These are phyloP conservation scores for Auanema freiburgensis DNA, from an alignment of 2,888 invertebrate genomes.

Conservation along the genomic window DNA sequence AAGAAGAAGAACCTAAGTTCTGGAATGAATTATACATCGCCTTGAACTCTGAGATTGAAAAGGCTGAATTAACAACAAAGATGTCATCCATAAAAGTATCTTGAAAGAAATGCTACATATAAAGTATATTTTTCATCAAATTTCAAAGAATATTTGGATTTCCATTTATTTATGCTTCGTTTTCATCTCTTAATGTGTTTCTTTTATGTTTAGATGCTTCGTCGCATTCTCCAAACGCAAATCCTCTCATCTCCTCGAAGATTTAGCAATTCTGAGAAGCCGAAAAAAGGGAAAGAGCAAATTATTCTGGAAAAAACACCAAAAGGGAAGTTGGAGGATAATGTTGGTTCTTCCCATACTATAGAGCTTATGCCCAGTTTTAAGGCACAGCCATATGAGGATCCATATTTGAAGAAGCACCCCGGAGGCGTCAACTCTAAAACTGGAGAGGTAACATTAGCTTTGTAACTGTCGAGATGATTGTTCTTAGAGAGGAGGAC, in stretches of 20 bases:
- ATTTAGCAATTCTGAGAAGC: conserved; percentile 1
- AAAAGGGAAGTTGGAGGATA: conserved; percentile 37
- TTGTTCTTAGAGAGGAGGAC: conserved; percentile 25
- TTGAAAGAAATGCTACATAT: background rate
- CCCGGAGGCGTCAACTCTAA: conserved; percentile 85
- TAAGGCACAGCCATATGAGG: conserved; percentile 76
- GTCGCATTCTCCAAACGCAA: background rate
- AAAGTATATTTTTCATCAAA: conserved; percentile 9
- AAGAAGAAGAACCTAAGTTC: conserved; percentile 33
- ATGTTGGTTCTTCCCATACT: conserved; percentile 1
- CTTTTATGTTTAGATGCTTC: background rate
- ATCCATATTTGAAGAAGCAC: conserved; percentile 81
- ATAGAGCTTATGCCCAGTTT: background rate
- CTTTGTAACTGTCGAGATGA: background rate
- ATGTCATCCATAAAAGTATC: background rate
- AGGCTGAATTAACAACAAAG: background rate
- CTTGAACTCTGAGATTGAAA: conserved; percentile 25
- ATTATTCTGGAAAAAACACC: conserved; percentile 46
- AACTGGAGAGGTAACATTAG: conserved; percentile 77
- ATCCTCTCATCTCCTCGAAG: no score
- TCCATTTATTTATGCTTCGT: conserved; percentile 1
- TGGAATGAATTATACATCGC: conserved; percentile 30
- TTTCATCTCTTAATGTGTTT: background rate
- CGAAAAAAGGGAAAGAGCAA: conserved; percentile 30
- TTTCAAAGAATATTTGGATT: background rate